Evolutionary conservation across 2,888 invertebrate species (phyloP).

Genomic region (Chesias legatella): DNA sequence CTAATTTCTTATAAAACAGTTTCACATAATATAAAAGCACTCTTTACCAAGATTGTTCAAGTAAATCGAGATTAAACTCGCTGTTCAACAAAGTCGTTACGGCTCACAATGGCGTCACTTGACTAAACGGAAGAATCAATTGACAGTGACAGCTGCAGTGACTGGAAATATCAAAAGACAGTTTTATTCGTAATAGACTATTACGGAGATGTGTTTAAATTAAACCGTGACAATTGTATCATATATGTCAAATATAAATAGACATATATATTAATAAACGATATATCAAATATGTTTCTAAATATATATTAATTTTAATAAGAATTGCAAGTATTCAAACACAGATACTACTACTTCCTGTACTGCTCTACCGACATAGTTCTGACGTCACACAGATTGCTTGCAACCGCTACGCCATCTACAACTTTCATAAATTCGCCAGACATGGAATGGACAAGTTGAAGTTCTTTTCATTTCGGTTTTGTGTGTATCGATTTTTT

Average conservation of each 20-base stretch:
- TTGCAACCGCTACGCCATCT: constrained; percentile 53
- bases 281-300: too few species aligned
- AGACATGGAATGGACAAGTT: constrained; percentile 40
- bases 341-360: constrained; percentile 17
- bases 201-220: not conserved
- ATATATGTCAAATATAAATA: too few species aligned
- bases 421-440: constrained; percentile 47
- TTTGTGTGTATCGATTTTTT: constrained; percentile 91
- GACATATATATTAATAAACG: too few species aligned
- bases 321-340: not conserved
- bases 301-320: too few species aligned
- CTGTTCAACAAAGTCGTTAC: constrained; percentile 85
- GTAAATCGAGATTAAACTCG: constrained; percentile 85
- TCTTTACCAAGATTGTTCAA: constrained; percentile 82
- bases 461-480: constrained; percentile 82
- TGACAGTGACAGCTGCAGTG: constrained; percentile 53
- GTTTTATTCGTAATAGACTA: constrained; percentile 4
- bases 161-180: constrained; percentile 36
- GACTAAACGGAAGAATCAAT: constrained; percentile 66
- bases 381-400: constrained; percentile 55
- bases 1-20: constrained; percentile 68
- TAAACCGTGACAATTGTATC: too few species aligned
- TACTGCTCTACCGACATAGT: constrained; percentile 53
- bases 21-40: constrained; percentile 48
- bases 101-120: constrained; percentile 92